phyloP scores from a whole-genome alignment of 2,888 invertebrate species.

The Oeneis ivallda region DNA sequence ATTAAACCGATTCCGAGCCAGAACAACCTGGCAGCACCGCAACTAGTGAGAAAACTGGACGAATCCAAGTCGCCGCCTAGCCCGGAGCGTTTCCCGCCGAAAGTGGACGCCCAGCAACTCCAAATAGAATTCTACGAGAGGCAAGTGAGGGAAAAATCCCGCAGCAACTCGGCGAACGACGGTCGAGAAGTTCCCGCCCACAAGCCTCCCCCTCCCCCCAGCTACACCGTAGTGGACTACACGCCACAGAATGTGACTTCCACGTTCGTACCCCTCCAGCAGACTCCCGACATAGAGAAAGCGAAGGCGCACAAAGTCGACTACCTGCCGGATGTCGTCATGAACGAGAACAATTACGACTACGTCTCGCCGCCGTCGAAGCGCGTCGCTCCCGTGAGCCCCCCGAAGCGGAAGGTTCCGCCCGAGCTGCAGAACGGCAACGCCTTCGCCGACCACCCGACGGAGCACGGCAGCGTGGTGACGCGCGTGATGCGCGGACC shows the following conservation, averaged over 20 bases:
- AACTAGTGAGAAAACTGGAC: constrained; percentile 61
- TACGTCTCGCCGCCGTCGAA: constrained; percentile 40
- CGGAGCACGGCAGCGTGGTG: constrained; percentile 84
- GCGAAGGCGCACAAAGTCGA: constrained; percentile 73
- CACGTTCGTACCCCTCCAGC: constrained; percentile 76
- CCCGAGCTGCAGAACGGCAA: constrained; percentile 52
- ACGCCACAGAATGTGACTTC: constrained; percentile 66
- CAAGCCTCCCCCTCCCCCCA: constrained; percentile 44
- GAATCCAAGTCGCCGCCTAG: constrained; percentile 39
- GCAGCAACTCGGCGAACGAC: constrained; percentile 53
- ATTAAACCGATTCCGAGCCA: constrained; percentile 66
- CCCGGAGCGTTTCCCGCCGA: constrained; percentile 45
- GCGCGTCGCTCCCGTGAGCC: constrained; percentile 43
- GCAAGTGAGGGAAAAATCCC: constrained; percentile 69
- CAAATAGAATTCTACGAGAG: constrained; percentile 79
- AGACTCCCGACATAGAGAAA: constrained; percentile 77
- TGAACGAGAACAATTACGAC: constrained; percentile 59
- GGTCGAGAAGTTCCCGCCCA: constrained; percentile 44
- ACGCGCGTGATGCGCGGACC: constrained; percentile 89
- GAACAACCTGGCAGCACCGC: constrained; percentile 70
- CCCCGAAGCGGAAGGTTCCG: constrained; percentile 46
- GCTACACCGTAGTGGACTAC: constrained; percentile 76
- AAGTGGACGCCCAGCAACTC: constrained; percentile 67
- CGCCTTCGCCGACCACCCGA: constrained; percentile 50
- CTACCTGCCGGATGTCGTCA: constrained; percentile 74